A percentile compares a stretch with the other conserved stretches of the same genome.
Evolutionary conservation across 2,797 vertebrate genomes (phyloP).

Genomic region (Pristis pectinata): DNA sequence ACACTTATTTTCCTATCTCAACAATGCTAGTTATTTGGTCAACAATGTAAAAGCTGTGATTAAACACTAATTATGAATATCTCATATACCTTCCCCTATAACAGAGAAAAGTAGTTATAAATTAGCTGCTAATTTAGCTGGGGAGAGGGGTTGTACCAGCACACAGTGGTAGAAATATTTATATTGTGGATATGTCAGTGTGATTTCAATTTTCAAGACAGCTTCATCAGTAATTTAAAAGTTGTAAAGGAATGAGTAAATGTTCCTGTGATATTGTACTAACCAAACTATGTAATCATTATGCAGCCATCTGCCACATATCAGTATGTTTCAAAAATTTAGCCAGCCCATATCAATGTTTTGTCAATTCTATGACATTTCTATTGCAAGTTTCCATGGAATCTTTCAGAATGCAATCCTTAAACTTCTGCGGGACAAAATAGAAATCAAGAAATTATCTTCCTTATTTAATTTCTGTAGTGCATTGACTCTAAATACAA

Average conservation of each 20-base stretch:
- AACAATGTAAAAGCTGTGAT: background rate
- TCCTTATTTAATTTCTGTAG: background rate
- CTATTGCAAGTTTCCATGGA: background rate
- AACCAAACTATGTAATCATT: background rate
- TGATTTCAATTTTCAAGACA: background rate
- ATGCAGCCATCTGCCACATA: too few relatives aligned
- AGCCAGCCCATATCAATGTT: background rate
- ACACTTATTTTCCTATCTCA: background rate
- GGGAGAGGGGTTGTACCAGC: background rate
- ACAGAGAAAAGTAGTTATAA: background rate
- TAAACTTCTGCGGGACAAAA: conserved; percentile 14
- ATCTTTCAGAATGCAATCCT: background rate
- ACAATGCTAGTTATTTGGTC: background rate
- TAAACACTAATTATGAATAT: background rate
- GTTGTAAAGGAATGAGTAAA: background rate
- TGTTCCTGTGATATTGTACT: background rate
- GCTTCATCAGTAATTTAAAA: background rate
- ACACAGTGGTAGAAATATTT: background rate
- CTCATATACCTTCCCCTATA: background rate
- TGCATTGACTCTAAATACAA: background rate
- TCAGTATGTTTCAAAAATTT: background rate
- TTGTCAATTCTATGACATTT: background rate
- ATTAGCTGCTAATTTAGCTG: background rate
- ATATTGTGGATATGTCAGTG: background rate
- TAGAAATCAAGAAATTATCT: background rate